phyloP scores from a whole-genome alignment of 2,113 vertebrate species.

The Laticauda colubrina region DNA sequence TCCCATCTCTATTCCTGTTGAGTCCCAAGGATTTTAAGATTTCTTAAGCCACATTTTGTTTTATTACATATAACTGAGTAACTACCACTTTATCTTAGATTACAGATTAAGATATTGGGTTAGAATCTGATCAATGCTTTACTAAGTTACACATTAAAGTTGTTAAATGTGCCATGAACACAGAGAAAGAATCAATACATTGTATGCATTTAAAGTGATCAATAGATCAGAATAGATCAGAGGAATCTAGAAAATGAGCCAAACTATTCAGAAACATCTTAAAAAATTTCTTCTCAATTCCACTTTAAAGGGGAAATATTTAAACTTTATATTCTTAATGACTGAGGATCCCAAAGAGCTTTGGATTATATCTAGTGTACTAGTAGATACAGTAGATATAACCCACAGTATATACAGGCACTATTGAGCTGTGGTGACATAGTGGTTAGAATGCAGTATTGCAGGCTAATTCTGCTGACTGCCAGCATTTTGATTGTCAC shows the following conservation, averaged over 20 bases:
- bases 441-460: not conserved
- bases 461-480: not conserved
- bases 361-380: not conserved
- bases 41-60: not conserved
- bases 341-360: not conserved
- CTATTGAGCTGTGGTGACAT: not conserved
- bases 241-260: not conserved
- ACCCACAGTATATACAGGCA: not conserved
- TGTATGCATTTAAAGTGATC: not conserved
- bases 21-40: not conserved
- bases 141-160: not conserved
- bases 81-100: not conserved
- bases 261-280: not conserved
- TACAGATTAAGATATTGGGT: not conserved
- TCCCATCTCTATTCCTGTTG: not conserved
- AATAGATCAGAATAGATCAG: not conserved
- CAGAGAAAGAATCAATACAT: not conserved
- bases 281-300: not conserved
- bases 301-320: not conserved
- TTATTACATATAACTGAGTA: not conserved
- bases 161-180: not conserved
- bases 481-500: not conserved
- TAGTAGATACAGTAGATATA: not conserved
- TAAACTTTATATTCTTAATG: not conserved
- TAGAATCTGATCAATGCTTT: not conserved